Base-by-base conservation (phyloP, 2,113 vertebrate genomes). In the Gallinago jamesoni region DNA sequence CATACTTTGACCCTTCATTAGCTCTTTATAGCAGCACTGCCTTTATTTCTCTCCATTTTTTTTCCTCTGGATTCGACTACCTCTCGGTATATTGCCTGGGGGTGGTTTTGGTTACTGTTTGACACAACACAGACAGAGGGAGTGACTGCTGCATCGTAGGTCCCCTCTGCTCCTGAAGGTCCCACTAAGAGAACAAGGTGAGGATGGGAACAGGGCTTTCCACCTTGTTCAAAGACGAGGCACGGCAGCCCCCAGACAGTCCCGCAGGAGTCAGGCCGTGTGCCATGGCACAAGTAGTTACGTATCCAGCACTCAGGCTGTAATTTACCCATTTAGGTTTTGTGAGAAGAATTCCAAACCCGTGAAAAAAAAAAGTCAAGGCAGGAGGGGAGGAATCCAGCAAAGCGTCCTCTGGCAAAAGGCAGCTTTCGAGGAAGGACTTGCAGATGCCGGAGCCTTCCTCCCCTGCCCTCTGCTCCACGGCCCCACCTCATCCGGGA, bases 401-500 rank as follows among this genome's bases (percentile, higher is more conserved):
- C n/a, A 80, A 85, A 77, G 87, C 3, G 1, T 23, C 73, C 73
- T 76, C 62, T 72, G 83, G 55, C 14, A 59, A 67, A 78, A 84
- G 43, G n/a, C 45, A 57, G 35, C 73, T 93, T 87, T 87, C 14
- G 6, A 80, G 62, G 75, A 90, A 87, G 60, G 56, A 84, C 30
- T 86, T 60, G 16, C 12, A 73, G 41, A 37, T 0, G 3, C n/a
- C 68, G 45, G 53, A 93, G 63, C n/a, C 59, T 39, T 70, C 80
- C 43, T 90, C 68, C 39, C 39, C 39, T 77, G 57, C 93, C 79
- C 43, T 95, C 87, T 94, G 90, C 84, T 91, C 66, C 87, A 84
- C 45, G 50, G 22, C 45, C 57, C n/a, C 4, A 5, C 64, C 62
- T 78, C 76, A 35, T 83, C 87, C n/a, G 22, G 87, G 89, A 87